Evolutionary conservation across 35 echinoderm and acorn worm species (phyloP).

Genomic region (Amphiura filiformis): DNA sequence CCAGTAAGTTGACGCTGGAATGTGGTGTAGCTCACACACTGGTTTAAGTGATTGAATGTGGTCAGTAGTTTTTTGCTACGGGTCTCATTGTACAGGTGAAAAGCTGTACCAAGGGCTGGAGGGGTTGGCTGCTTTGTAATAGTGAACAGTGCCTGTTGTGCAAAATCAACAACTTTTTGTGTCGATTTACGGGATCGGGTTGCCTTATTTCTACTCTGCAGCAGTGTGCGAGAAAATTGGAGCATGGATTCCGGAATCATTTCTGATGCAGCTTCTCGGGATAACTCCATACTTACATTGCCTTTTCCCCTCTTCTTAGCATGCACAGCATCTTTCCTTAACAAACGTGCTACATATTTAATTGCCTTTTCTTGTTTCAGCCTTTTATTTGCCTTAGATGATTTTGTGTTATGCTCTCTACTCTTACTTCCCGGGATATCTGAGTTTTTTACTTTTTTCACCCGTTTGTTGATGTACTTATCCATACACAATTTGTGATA

Average conservation of each 20-base stretch:
- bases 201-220: not conserved
- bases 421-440: not conserved
- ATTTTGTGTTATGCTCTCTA: not conserved
- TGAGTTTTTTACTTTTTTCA: not conserved
- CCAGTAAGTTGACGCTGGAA: not conserved
- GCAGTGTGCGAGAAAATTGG: not conserved
- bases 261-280: not conserved
- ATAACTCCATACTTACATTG: not conserved
- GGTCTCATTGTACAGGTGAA: not conserved
- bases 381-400: not conserved
- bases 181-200: not conserved
- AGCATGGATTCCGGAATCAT: not conserved
- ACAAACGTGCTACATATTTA: not conserved
- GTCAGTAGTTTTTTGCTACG: not conserved
- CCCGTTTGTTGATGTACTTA: not conserved
- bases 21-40: not conserved
- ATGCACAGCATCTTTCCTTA: not conserved
- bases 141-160: not conserved
- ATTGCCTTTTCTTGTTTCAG: not conserved
- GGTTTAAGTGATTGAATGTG: not conserved
- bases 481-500: not conserved
- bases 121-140: not conserved
- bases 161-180: not conserved
- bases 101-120: not conserved
- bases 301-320: not conserved